These are phyloP conservation scores for Regulus satrapa DNA, from an alignment of 2,113 vertebrate species.

Conservation along the genomic window DNA sequence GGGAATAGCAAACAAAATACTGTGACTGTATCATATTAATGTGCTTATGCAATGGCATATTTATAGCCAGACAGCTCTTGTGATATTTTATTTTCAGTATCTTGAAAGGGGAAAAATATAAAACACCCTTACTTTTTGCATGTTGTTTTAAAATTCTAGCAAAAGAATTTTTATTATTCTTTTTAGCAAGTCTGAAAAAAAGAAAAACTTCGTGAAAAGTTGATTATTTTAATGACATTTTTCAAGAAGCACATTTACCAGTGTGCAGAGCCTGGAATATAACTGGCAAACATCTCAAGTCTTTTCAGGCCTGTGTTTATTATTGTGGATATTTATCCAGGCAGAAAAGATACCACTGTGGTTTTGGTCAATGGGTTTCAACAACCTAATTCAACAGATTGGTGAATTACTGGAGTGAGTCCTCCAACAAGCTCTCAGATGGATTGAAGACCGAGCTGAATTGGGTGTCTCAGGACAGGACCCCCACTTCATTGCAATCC, in stretches of 20 bases:
- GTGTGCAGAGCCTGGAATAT: not conserved
- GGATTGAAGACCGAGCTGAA: not conserved
- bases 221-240: not conserved
- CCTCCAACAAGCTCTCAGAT: not conserved
- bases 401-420: not conserved
- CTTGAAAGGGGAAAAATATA: not conserved
- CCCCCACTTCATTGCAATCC: not conserved
- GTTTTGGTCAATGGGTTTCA: not conserved
- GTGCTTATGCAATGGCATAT: slow-evolving; percentile 46
- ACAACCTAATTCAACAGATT: not conserved
- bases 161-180: not conserved
- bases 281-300: not conserved
- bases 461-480: not conserved
- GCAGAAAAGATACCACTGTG: not conserved
- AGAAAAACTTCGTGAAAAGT: not conserved
- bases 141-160: not conserved
- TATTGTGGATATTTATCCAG: not conserved
- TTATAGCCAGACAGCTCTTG: slow-evolving; percentile 35
- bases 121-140: not conserved
- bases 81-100: not conserved
- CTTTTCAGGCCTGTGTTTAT: not conserved
- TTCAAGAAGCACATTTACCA: not conserved
- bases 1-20: slow-evolving; percentile 48
- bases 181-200: not conserved
- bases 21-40: slow-evolving; percentile 40